Evolutionary conservation across 2,113 vertebrate genomes (phyloP).

Genomic region (Xiphophorus maculatus): DNA sequence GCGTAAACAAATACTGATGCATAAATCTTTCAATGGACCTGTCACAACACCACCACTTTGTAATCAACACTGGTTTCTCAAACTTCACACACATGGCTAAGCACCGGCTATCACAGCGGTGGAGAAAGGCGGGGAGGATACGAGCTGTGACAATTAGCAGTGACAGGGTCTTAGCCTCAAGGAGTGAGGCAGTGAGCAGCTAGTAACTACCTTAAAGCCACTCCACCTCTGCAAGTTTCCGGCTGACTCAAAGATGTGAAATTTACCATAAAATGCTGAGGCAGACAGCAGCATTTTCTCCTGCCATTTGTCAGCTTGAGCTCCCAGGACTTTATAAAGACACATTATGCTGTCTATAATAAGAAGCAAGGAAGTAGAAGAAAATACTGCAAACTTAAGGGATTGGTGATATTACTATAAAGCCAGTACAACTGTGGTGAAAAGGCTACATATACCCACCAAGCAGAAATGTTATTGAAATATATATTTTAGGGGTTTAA

Average conservation of each 20-base stretch:
- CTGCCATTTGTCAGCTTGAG: not conserved
- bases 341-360: not conserved
- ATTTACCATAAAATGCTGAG: constrained; percentile 11
- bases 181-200: constrained; percentile 20
- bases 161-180: constrained; percentile 14
- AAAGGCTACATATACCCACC: not conserved
- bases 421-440: not conserved
- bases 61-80: constrained; percentile 59
- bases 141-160: constrained; percentile 38
- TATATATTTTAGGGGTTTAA: not conserved
- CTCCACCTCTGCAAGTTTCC: constrained; percentile 6
- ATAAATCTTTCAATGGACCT: constrained; percentile 42
- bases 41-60: constrained; percentile 60
- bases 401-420: constrained; percentile 6
- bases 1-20: constrained; percentile 41
- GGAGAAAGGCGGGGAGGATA: constrained; percentile 27
- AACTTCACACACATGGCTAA: constrained; percentile 53
- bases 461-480: not conserved
- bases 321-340: not conserved
- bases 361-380: not conserved
- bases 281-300: not conserved
- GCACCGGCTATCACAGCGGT: constrained; percentile 33
- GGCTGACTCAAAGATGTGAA: not conserved
- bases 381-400: not conserved
- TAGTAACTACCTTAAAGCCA: constrained; percentile 13